A percentile compares a stretch with the other conserved stretches of the same genome.
phyloP scores from a whole-genome alignment of 2,888 invertebrate species.

The Melanotus villosus region DNA sequence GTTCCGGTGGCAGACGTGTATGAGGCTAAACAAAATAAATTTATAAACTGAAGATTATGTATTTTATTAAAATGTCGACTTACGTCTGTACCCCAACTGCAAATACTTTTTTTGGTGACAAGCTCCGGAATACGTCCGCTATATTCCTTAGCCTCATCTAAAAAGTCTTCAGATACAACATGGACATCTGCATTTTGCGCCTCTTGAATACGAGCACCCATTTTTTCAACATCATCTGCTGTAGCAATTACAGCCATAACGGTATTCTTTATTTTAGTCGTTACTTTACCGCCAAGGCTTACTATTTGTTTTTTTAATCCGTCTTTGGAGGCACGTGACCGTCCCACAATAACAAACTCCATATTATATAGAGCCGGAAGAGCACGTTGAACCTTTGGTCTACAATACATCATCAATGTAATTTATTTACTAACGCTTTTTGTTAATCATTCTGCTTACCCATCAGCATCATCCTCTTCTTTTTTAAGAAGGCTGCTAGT shows the following conservation, averaged over 20 bases:
- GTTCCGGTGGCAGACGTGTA: constrained; percentile 61
- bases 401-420: too few relatives aligned
- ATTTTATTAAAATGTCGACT: too few relatives aligned
- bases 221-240: constrained; percentile 77
- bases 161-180: constrained; percentile 83
- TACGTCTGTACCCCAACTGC: constrained; percentile 89
- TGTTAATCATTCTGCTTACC: constrained; percentile 45
- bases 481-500: constrained; percentile 70
- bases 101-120: constrained; percentile 81
- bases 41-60: neutral
- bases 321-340: constrained; percentile 72
- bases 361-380: constrained; percentile 82
- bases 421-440: too few relatives aligned
- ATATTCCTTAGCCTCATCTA: constrained; percentile 77
- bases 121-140: constrained; percentile 76
- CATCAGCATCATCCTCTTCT: constrained; percentile 67
- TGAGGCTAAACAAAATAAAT: constrained; percentile 59
- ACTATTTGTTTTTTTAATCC: constrained; percentile 78
- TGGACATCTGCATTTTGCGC: constrained; percentile 81
- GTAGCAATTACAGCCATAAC: constrained; percentile 85
- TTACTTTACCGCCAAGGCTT: constrained; percentile 83
- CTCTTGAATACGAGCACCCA: constrained; percentile 75
- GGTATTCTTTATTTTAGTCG: constrained; percentile 75
- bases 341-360: constrained; percentile 80
- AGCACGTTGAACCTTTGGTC: constrained; percentile 78